phyloP scores from a whole-genome alignment of 2,888 invertebrate species.

The Sesamia inferens region DNA sequence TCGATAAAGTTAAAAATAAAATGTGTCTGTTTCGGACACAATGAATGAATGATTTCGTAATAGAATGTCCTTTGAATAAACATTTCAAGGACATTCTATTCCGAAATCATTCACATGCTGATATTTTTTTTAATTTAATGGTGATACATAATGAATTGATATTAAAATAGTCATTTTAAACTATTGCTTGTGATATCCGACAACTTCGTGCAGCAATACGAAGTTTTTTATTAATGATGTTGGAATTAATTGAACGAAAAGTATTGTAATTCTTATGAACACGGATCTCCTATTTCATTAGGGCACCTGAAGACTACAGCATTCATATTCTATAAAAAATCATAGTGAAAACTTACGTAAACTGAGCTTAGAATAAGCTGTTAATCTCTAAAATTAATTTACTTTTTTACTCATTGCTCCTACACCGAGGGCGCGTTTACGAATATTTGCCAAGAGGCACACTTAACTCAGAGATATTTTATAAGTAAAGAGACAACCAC shows the following conservation, averaged over 20 bases:
- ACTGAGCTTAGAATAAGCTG: background rate
- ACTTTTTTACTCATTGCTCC: too few relatives aligned
- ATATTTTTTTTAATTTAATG: background rate
- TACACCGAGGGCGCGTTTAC: too few relatives aligned
- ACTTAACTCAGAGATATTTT: too few relatives aligned
- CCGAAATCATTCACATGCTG: background rate
- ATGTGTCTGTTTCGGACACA: background rate
- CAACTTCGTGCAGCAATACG: background rate
- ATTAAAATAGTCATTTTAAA: constrained; percentile 1
- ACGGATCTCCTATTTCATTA: background rate
- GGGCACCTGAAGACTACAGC: background rate
- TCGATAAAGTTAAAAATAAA: background rate
- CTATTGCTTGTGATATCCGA: constrained; percentile 1
- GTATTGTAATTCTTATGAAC: background rate
- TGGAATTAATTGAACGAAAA: constrained; percentile 12
- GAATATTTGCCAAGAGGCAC: too few relatives aligned
- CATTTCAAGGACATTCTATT: background rate
- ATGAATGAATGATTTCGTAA: constrained; percentile 1
- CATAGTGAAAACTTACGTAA: background rate
- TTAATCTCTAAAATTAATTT: background rate
- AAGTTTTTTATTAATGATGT: constrained; percentile 5
- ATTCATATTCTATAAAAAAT: background rate
- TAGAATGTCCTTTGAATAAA: background rate
- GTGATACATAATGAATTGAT: background rate
- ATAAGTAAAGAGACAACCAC: too few relatives aligned